Evolutionary conservation across 2,113 vertebrate genomes (phyloP), one percentile per base, ranked within the genome.

Genomic region (Clarias macrocephalus): DNA sequence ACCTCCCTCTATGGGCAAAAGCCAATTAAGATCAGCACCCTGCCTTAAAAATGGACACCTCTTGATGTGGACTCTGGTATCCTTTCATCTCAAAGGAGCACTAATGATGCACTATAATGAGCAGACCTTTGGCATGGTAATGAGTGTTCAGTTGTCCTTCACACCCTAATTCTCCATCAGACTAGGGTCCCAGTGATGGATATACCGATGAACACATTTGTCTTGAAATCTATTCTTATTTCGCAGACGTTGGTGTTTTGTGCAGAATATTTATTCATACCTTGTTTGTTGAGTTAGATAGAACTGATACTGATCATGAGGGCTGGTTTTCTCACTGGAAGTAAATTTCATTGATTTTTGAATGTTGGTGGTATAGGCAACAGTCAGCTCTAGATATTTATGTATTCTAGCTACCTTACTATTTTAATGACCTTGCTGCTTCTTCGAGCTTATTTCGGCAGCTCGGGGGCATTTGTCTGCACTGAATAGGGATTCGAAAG

Each of bases 61-160:
- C 70, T 85, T 89, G 52, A 88, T 90, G 62, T 84, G 82, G 85
- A 87, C 66, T 90, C 70, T 80, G 37, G 62, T 59, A 82, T 23
- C 75, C 89, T 92, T 92, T 92, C 86, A 92, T 91, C 88, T 87
- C 54, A 72, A 73, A 85, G 86, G 52, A 77, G 42, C 73, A 86
- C 87, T 91, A 91, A 92, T 91, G 90, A 92, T 90, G 83, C 66
- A 63, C 88, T 88, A 76, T 92, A 92, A 93, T 92, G 91, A 91
- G 88, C 62, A 88, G 89, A 88, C 88, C 91, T 91, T 89, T 91
- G 88, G 88, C 90, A 88, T 90, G 87, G 30, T 89, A 91, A 91
- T 91, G 90, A 68, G 30, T 42, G 72, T 57, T 73, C 89, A 86
- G 88, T 91, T 91, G 91, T 91, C 87, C 81, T 30, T 83, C 90